Conservation (phyloP, 2,797 vertebrate species). For the Catharus ustulatus region DNA sequence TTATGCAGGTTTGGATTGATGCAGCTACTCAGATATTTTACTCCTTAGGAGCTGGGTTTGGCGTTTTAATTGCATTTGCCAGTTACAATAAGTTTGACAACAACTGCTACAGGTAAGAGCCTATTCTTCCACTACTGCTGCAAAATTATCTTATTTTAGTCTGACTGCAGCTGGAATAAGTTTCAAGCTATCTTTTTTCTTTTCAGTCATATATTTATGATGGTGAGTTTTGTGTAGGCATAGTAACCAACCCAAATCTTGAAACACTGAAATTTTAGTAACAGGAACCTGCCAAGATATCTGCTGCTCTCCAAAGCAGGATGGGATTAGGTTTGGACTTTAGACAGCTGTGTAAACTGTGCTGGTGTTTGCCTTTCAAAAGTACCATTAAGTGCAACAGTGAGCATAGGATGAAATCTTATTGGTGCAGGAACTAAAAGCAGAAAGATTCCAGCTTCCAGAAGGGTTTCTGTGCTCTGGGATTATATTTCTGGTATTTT, state of each 20-base stretch:
- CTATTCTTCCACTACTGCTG: not conserved
- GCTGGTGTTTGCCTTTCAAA: conserved; percentile 54
- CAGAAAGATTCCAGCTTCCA: conserved; percentile 18
- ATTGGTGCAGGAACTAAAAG: not conserved
- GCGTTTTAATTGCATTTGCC: conserved; percentile 96
- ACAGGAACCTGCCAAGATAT: conserved; percentile 24
- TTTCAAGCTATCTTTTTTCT: not conserved
- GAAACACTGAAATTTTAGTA: conserved; percentile 41
- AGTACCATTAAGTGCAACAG: conserved; percentile 11
- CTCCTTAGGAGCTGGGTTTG: conserved; percentile 96
- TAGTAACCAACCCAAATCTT: conserved; percentile 35
- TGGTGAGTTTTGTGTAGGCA: not conserved
- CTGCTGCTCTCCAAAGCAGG: conserved; percentile 1
- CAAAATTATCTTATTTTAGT: not conserved
- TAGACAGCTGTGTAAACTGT: conserved; percentile 59
- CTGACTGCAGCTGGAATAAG: not conserved
- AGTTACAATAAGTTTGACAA: conserved; percentile 99
- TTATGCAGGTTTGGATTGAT: conserved; percentile 95
- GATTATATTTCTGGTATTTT: conserved; percentile 12
- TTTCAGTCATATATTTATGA: not conserved
- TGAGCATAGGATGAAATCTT: not conserved
- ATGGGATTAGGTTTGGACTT: conserved; percentile 50
- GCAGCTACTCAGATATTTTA: conserved; percentile 99
- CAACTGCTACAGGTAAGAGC: conserved; percentile 95
- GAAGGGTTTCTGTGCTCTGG: not conserved